These are phyloP conservation scores for Thera obeliscata DNA, from an alignment of 2,888 invertebrate genomes.

Conservation along the genomic window DNA sequence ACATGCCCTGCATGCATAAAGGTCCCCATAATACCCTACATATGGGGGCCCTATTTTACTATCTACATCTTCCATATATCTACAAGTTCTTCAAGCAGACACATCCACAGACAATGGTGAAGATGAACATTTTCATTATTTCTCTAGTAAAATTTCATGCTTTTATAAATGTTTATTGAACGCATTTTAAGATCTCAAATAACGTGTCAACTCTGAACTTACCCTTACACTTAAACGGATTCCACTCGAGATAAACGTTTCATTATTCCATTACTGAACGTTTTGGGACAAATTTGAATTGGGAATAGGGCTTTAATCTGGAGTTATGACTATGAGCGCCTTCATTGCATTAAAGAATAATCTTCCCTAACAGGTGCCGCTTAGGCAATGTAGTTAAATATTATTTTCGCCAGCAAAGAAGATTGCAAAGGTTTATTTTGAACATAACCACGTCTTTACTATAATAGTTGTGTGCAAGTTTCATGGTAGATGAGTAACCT, in stretches of 20 bases:
- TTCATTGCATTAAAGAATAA: conserved; percentile 38
- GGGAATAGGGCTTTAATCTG: conserved; percentile 40
- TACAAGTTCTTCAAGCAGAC: not conserved
- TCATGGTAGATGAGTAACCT: conserved; percentile 54
- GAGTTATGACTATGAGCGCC: conserved; percentile 39
- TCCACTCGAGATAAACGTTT: conserved; percentile 37
- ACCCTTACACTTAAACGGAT: conserved; percentile 34
- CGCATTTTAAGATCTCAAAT: conserved; percentile 15
- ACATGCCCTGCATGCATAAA: too few relatives aligned
- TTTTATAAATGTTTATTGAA: not conserved
- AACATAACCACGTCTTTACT: conserved; percentile 2
- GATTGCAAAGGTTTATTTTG: not conserved
- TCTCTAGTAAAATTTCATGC: too few relatives aligned
- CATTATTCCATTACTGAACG: conserved; percentile 43
- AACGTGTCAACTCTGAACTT: conserved; percentile 36
- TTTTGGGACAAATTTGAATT: conserved; percentile 43
- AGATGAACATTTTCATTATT: too few relatives aligned
- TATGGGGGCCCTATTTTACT: not conserved
- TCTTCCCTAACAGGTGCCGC: conserved; percentile 32
- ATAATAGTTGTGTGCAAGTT: conserved; percentile 45
- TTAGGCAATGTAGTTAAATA: conserved; percentile 33
- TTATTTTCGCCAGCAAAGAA: not conserved
- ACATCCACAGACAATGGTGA: too few relatives aligned
- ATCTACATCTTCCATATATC: not conserved
- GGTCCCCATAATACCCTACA: too few relatives aligned